These are phyloP conservation scores for Acronicta leporina DNA, from an alignment of 2,888 invertebrate genomes.

Conservation along the genomic window DNA sequence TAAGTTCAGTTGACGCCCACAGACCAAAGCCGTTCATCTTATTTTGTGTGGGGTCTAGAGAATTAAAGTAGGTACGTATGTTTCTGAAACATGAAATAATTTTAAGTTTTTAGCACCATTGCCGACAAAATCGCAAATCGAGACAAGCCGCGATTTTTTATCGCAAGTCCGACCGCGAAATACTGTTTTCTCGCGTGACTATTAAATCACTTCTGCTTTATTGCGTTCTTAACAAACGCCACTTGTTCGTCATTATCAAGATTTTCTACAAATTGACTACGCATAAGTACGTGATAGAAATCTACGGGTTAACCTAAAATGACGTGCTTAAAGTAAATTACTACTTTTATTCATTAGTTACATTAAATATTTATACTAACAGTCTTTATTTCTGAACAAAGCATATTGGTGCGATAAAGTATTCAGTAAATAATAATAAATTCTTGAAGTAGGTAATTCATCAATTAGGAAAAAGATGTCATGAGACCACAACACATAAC, in stretches of 20 bases:
- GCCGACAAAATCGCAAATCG: too few relatives aligned
- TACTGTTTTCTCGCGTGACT: slow-evolving; percentile 21
- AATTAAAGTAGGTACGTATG: too few relatives aligned
- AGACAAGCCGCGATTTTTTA: background rate
- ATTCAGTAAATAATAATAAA: too few relatives aligned
- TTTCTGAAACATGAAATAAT: too few relatives aligned
- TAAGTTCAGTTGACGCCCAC: too few relatives aligned
- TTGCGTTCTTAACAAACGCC: slow-evolving; percentile 11
- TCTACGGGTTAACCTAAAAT: slow-evolving; percentile 5
- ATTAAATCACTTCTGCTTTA: slow-evolving; percentile 9
- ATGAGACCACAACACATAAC: too few relatives aligned
- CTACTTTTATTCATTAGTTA: slow-evolving; percentile 1
- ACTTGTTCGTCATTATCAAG: slow-evolving; percentile 16
- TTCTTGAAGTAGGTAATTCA: too few relatives aligned
- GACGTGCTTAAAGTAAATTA: slow-evolving; percentile 4
- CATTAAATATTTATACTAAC: slow-evolving; percentile 2
- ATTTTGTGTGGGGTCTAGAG: too few relatives aligned
- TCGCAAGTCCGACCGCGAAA: background rate
- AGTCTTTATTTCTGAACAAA: background rate
- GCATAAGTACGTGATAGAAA: slow-evolving; percentile 14
- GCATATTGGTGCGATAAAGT: too few relatives aligned
- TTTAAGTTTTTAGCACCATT: too few relatives aligned
- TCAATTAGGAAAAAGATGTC: too few relatives aligned
- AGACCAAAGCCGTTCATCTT: too few relatives aligned
- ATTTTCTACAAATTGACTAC: slow-evolving; percentile 16